Evolutionary conservation across 2,797 vertebrate species (phyloP).

Genomic region (Allenopithecus nigroviridis): DNA sequence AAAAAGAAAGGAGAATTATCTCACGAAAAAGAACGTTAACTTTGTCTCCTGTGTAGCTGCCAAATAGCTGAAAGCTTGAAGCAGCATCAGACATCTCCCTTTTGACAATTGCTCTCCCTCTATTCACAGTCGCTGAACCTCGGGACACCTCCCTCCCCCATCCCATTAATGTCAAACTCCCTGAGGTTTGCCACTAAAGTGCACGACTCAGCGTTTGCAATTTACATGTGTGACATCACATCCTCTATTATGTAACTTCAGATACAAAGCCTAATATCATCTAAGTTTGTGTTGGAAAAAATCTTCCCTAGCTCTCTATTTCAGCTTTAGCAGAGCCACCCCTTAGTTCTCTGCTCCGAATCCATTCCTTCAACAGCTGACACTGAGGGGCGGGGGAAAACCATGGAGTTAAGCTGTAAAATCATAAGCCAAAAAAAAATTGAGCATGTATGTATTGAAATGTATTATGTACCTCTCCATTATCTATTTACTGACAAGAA

Average conservation of each 20-base stretch:
- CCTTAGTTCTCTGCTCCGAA: constrained; percentile 44
- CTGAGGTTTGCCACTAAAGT: constrained; percentile 66
- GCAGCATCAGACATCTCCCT: background rate
- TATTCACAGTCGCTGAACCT: background rate
- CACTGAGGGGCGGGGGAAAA: background rate
- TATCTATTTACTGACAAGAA: constrained; percentile 31
- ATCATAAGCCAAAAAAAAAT: background rate
- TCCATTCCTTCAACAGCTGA: constrained; percentile 49
- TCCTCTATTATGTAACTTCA: constrained; percentile 78
- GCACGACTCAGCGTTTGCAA: constrained; percentile 69
- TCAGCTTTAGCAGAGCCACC: constrained; percentile 48
- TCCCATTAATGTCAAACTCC: constrained; percentile 66
- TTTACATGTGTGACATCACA: constrained; percentile 78
- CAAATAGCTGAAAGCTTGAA: constrained; percentile 21
- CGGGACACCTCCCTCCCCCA: constrained; percentile 48
- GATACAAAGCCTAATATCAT: constrained; percentile 74
- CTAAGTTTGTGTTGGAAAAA: constrained; percentile 68
- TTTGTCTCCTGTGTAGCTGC: background rate
- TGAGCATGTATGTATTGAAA: constrained; percentile 27
- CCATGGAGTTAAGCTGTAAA: background rate
- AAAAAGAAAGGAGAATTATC: constrained; percentile 22
- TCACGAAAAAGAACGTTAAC: constrained; percentile 24
- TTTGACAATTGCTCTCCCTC: constrained; percentile 35
- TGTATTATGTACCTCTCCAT: constrained; percentile 1
- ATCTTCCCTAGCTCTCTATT: constrained; percentile 46